Evolutionary conservation across 1,140 invertebrate species (phyloP).

Genomic region (Atopsyche davidsoni): DNA sequence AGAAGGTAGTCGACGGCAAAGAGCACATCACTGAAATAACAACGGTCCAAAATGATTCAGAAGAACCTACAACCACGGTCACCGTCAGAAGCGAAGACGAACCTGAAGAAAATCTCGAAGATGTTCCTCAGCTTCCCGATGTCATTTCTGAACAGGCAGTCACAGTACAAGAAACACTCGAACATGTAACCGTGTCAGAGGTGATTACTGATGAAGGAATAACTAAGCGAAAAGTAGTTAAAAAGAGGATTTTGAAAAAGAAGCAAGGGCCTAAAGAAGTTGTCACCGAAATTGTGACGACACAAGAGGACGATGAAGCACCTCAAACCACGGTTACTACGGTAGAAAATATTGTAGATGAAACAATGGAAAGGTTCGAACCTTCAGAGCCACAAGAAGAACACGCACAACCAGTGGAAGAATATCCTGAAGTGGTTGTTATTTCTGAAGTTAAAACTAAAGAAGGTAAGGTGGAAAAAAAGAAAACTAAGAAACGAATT

Average conservation of each 20-base stretch:
- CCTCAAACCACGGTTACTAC: slow-evolving; percentile 30
- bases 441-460: slow-evolving; percentile 31
- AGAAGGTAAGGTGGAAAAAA: slow-evolving; percentile 31
- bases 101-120: slow-evolving; percentile 6
- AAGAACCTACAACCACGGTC: slow-evolving; percentile 21
- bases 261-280: slow-evolving; percentile 33
- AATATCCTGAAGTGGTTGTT: slow-evolving; percentile 34
- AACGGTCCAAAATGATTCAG: slow-evolving; percentile 30
- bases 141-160: slow-evolving; percentile 4
- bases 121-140: background rate
- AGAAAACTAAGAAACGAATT: slow-evolving; percentile 30
- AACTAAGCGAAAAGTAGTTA: slow-evolving; percentile 30
- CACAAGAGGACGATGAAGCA: slow-evolving; percentile 26
- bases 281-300: slow-evolving; percentile 32
- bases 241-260: slow-evolving; percentile 34
- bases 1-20: slow-evolving; percentile 33
- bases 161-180: slow-evolving; percentile 24
- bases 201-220: slow-evolving; percentile 31
- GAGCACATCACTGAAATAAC: slow-evolving; percentile 30
- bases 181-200: slow-evolving; percentile 29
- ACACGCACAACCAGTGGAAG: slow-evolving; percentile 14
- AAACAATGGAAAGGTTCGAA: slow-evolving; percentile 7
- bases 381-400: slow-evolving; percentile 1
- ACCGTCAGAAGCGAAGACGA: slow-evolving; percentile 2
- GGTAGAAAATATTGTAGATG: slow-evolving; percentile 23